A percentile compares a stretch with the other conserved stretches of the same genome.
Conservation (phyloP, 2,797 vertebrate species). For the Sphaeramia orbicularis region DNA sequence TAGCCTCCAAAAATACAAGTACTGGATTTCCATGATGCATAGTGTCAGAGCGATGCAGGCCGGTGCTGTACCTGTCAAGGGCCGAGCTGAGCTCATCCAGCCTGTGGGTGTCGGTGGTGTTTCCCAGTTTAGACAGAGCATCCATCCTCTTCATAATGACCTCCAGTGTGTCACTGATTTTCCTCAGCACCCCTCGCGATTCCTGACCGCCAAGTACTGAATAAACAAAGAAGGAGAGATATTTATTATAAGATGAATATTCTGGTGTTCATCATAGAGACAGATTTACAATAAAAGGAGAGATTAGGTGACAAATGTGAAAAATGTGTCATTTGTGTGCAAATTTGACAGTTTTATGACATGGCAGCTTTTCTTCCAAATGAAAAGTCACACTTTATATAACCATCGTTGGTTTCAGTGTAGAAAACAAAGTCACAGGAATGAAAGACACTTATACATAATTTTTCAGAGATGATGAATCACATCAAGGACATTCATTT, state of each 20-base stretch:
- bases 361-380: background rate
- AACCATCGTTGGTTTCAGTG: background rate
- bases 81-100: slow-evolving; percentile 86
- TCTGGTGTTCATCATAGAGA: background rate
- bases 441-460: too few species aligned
- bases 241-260: background rate
- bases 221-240: slow-evolving; percentile 6
- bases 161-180: slow-evolving; percentile 97
- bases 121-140: slow-evolving; percentile 90
- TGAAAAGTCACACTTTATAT: background rate
- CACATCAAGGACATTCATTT: slow-evolving; percentile 8
- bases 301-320: background rate
- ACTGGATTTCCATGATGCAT: too few species aligned
- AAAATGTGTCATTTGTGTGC: background rate
- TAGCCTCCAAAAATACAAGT: too few species aligned
- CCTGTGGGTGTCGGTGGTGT: slow-evolving; percentile 88
- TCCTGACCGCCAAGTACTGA: slow-evolving; percentile 90
- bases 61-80: slow-evolving; percentile 88
- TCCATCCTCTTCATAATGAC: slow-evolving; percentile 95
- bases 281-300: background rate
- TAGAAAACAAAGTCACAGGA: background rate
- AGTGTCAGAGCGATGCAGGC: background rate
- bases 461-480: slow-evolving; percentile 8
- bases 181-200: slow-evolving; percentile 91
- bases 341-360: background rate